phyloP scores from a whole-genome alignment of 2,113 vertebrate genomes.

The Collichthys lucidus region DNA sequence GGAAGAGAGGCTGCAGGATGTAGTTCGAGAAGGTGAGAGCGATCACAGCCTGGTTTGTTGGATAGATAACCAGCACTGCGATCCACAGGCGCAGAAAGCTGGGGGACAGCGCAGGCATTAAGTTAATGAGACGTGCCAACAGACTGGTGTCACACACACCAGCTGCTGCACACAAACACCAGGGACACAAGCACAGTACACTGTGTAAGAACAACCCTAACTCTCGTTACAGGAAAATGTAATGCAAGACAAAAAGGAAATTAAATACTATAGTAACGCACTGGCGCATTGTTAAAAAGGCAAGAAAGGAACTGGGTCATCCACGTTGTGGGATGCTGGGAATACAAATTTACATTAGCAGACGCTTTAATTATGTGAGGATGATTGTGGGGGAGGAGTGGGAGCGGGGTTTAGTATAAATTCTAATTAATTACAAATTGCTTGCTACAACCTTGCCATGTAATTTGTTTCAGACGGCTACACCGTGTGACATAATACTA shows the following conservation, averaged over 20 bases:
- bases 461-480: background rate
- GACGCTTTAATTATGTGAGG: constrained; percentile 22
- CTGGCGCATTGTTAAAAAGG: constrained; percentile 16
- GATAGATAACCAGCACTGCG: constrained; percentile 90
- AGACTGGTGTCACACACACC: background rate
- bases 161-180: background rate
- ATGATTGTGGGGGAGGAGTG: background rate
- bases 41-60: constrained; percentile 91
- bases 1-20: constrained; percentile 88
- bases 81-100: constrained; percentile 91
- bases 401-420: background rate
- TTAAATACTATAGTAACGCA: constrained; percentile 23
- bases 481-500: background rate
- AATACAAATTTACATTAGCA: constrained; percentile 12
- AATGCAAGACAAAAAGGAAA: constrained; percentile 13
- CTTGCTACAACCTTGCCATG: background rate
- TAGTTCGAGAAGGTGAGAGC: constrained; percentile 93
- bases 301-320: constrained; percentile 48
- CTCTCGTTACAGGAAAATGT: background rate
- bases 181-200: background rate
- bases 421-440: constrained; percentile 12
- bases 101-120: constrained; percentile 17
- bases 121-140: constrained; percentile 8
- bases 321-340: constrained; percentile 17
- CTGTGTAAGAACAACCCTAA: background rate